These are phyloP conservation scores for Mizuhopecten yessoensis DNA, from an alignment of 1,140 invertebrate genomes.

Conservation along the genomic window DNA sequence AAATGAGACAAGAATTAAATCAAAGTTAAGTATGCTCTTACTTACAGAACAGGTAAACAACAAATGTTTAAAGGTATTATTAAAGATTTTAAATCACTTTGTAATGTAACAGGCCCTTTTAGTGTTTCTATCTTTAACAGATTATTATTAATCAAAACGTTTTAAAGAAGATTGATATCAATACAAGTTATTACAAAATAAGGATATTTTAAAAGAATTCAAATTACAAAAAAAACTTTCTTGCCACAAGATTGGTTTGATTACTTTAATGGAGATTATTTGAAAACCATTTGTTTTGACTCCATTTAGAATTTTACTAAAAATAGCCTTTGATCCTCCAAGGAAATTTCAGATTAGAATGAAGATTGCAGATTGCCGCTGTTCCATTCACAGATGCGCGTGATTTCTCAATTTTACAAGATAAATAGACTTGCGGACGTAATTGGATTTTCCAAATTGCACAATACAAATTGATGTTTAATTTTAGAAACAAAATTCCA, in stretches of 20 bases:
- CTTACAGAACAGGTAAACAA: not conserved
- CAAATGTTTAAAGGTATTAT: not conserved
- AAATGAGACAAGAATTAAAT: constrained; percentile 2
- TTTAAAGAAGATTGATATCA: not conserved
- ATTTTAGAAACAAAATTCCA: not conserved
- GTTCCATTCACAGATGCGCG: not conserved
- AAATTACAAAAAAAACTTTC: not conserved
- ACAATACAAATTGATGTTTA: not conserved
- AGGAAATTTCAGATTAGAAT: not conserved
- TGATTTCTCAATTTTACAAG: not conserved
- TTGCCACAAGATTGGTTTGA: not conserved
- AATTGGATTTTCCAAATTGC: not conserved
- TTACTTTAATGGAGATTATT: not conserved
- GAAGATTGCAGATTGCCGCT: not conserved
- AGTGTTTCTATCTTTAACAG: not conserved
- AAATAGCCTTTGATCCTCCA: not conserved
- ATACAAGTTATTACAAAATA: not conserved
- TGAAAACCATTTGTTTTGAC: not conserved
- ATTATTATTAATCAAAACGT: not conserved
- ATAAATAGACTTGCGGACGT: not conserved
- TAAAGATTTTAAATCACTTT: not conserved
- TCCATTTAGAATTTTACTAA: not conserved
- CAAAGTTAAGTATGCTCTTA: not conserved
- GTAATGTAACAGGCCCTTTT: not conserved
- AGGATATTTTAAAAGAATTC: not conserved